Conservation (phyloP, 2,113 vertebrate species). For the Oryzias melastigma region DNA sequence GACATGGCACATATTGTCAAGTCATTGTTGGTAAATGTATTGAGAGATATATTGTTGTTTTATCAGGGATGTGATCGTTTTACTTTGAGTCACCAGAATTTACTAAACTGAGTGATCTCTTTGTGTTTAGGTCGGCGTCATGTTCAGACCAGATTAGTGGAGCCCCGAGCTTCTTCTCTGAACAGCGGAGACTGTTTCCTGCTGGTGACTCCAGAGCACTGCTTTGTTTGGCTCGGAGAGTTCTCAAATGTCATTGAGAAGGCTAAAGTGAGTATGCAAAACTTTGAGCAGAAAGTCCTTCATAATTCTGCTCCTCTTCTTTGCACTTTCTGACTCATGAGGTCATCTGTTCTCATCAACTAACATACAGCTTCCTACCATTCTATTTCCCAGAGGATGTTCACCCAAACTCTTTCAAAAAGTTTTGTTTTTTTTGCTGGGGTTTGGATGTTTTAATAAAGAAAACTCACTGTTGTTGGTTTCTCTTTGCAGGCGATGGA, state of each 20-base stretch:
- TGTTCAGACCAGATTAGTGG: conserved; percentile 93
- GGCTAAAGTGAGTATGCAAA: conserved; percentile 82
- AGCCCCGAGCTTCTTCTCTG: conserved; percentile 89
- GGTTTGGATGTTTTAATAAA: neutral
- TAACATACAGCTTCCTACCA: conserved; percentile 21
- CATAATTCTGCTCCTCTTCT: conserved; percentile 3
- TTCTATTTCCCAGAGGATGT: conserved; percentile 11
- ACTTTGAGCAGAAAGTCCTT: conserved; percentile 4
- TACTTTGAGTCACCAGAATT: no score
- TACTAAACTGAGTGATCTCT: neutral
- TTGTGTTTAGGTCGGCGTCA: conserved; percentile 86
- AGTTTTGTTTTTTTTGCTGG: conserved; percentile 14
- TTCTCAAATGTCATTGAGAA: conserved; percentile 97
- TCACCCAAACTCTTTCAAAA: conserved; percentile 38
- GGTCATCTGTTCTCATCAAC: conserved; percentile 30
- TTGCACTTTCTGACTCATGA: conserved; percentile 14
- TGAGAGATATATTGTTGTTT: no score
- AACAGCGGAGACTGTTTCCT: conserved; percentile 98
- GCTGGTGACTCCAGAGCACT: conserved; percentile 86
- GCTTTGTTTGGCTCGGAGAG: conserved; percentile 93
- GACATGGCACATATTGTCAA: no score
- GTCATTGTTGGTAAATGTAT: no score
- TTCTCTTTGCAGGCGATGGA: conserved; percentile 82
- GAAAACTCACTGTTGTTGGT: neutral
- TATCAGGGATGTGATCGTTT: no score